phyloP scores from a whole-genome alignment of 2,113 vertebrate genomes.

The Plecotus auritus region DNA sequence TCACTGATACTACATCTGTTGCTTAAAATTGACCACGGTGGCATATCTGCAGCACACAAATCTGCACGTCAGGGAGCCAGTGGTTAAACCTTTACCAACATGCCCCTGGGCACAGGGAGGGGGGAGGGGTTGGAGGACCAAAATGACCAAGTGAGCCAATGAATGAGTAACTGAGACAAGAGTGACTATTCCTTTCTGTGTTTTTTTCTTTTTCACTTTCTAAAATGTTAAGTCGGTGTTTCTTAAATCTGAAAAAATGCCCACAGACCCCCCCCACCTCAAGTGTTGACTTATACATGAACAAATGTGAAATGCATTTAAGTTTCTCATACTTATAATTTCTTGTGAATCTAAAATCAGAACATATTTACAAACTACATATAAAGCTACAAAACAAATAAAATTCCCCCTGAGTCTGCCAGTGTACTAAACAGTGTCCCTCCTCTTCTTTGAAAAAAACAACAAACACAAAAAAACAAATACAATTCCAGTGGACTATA shows the following conservation, averaged over 20 bases:
- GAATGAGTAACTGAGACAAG: neutral
- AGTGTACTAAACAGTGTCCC: too few species aligned
- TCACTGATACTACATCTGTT: neutral
- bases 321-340: neutral
- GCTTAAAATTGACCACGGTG: neutral
- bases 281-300: neutral
- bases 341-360: neutral
- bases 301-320: neutral
- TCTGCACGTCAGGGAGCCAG: too few species aligned
- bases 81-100: neutral
- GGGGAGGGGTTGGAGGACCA: too few species aligned
- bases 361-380: neutral
- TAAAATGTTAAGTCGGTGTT: neutral
- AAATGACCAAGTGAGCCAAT: neutral
- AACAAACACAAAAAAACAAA: neutral
- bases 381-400: neutral
- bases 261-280: neutral
- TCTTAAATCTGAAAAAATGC: neutral
- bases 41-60: neutral
- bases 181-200: neutral
- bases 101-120: accelerated
- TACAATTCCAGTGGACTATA: neutral
- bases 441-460: too few species aligned
- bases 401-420: neutral
- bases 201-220: neutral